Conservation (phyloP, 2,888 invertebrate species). For the Leptinotarsa peninsularis region DNA sequence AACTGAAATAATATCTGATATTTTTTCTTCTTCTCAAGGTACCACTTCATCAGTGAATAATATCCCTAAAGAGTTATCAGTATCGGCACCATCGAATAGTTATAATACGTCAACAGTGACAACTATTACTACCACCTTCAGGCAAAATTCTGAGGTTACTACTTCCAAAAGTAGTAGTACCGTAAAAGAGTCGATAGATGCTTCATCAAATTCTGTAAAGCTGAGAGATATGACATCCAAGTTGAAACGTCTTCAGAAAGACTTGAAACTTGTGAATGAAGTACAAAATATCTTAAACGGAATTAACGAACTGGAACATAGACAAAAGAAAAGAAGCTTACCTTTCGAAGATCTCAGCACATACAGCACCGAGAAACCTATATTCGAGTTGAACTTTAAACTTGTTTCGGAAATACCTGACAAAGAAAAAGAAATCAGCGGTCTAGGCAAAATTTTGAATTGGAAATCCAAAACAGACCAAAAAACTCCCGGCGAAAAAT, state of each 20-base stretch:
- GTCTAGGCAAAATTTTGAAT: constrained; percentile 34
- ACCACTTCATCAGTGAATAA: not conserved
- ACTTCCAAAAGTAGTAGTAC: not conserved
- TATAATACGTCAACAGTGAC: too few species aligned
- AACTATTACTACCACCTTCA: too few species aligned
- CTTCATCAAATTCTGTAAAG: not conserved
- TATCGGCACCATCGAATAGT: not conserved
- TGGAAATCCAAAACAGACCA: constrained; percentile 22
- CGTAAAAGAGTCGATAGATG: not conserved
- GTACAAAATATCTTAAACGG: constrained; percentile 51
- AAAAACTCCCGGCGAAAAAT: constrained; percentile 17
- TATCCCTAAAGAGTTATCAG: not conserved
- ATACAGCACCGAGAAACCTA: not conserved
- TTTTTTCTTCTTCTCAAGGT: not conserved
- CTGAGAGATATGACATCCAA: constrained; percentile 30
- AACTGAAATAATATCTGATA: not conserved
- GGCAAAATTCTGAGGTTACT: not conserved
- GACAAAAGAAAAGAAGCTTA: constrained; percentile 27
- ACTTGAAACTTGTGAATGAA: constrained; percentile 52
- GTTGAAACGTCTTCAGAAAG: constrained; percentile 46
- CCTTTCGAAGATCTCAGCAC: not conserved
- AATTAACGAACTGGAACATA: constrained; percentile 34
- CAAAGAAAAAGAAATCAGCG: constrained; percentile 22
- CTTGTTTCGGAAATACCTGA: constrained; percentile 1
- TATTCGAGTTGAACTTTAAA: constrained; percentile 22